Evolutionary conservation across 1,140 invertebrate genomes (phyloP).

Genomic region (Drosophila sechellia): DNA sequence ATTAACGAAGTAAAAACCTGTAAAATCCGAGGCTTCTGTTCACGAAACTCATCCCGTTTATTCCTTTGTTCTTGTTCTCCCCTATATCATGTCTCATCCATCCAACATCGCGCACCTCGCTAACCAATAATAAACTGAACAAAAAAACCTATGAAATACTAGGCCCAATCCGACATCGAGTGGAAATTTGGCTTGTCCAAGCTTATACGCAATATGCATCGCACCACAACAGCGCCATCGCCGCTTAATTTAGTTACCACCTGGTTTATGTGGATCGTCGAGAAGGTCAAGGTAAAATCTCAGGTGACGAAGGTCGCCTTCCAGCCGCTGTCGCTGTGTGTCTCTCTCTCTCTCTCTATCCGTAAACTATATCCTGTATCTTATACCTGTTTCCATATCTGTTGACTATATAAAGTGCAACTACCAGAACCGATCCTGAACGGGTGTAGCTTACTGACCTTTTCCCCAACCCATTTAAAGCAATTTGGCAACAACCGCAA

Average conservation of each 20-base stretch:
- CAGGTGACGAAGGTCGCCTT: conserved; percentile 25
- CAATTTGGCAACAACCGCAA: conserved; percentile 84
- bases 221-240: conserved; percentile 98
- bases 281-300: conserved; percentile 89
- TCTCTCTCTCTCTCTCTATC: conserved; percentile 4
- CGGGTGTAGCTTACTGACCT: conserved; percentile 71
- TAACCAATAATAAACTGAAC: conserved; percentile 20
- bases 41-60: conserved; percentile 68
- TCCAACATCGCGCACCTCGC: conserved; percentile 33
- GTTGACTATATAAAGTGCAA: conserved; percentile 15
- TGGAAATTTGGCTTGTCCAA: conserved; percentile 99
- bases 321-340: conserved; percentile 34
- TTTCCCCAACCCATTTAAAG: conserved; percentile 84
- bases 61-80: conserved; percentile 71
- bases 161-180: conserved; percentile 99
- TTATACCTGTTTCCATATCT: conserved; percentile 26
- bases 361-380: conserved; percentile 16
- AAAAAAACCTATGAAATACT: conserved; percentile 81
- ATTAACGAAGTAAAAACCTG: conserved; percentile 11
- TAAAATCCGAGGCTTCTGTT: conserved; percentile 34
- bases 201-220: conserved; percentile 99
- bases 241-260: conserved; percentile 98
- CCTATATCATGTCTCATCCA: conserved; percentile 47
- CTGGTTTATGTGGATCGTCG: conserved; percentile 93
- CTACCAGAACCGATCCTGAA: conserved; percentile 51